Conservation (phyloP, 1,140 invertebrate species). For the Zaprionus ghesquierei region DNA sequence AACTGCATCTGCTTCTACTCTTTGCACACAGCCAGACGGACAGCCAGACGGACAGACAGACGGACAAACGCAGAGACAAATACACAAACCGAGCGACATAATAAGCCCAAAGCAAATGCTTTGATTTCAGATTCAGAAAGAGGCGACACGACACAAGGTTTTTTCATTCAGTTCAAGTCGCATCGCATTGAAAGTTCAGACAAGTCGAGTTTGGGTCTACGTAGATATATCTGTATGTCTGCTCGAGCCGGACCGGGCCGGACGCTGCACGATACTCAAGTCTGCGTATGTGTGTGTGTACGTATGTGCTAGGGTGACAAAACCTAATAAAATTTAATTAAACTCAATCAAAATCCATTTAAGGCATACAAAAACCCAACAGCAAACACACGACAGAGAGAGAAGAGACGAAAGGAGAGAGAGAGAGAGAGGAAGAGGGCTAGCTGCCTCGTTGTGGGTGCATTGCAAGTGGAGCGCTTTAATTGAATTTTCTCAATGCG, state of each 20-base stretch:
- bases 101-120: slow-evolving; percentile 70
- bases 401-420: neutral
- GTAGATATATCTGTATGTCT: neutral
- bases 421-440: neutral
- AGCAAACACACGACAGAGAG: neutral
- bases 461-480: slow-evolving; percentile 38
- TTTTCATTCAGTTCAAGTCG: slow-evolving; percentile 20
- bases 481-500: slow-evolving; percentile 49
- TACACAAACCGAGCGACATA: slow-evolving; percentile 27
- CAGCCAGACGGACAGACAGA: slow-evolving; percentile 3
- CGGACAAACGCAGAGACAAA: neutral
- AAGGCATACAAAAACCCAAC: slow-evolving; percentile 53
- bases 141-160: slow-evolving; percentile 21
- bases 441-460: slow-evolving; percentile 27
- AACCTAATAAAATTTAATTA: slow-evolving; percentile 81
- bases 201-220: neutral
- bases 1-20: slow-evolving; percentile 52
- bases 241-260: slow-evolving; percentile 51
- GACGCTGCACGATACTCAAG: slow-evolving; percentile 52
- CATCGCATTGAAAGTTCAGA: neutral
- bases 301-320: slow-evolving; percentile 80
- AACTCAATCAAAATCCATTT: slow-evolving; percentile 81
- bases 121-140: slow-evolving; percentile 50
- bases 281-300: slow-evolving; percentile 30
- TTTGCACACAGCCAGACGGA: slow-evolving; percentile 19